Percentiles rank a stretch among this genome's conserved stretches.
These are phyloP conservation scores for Plectrocnemia conspersa DNA, from an alignment of 1,140 invertebrate species.

Conservation along the genomic window DNA sequence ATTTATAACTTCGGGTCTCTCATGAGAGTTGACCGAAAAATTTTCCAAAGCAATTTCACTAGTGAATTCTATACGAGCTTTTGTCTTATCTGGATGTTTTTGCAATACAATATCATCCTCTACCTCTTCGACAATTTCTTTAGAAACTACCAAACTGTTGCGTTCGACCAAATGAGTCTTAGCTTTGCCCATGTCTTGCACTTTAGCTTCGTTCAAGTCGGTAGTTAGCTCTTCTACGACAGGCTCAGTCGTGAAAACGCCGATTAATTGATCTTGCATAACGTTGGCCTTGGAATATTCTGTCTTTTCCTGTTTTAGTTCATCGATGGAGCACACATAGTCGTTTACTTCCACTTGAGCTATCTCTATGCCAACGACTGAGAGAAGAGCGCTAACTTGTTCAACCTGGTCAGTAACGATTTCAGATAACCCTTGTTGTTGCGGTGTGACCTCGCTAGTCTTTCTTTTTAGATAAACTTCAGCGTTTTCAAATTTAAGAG, in stretches of 20 bases:
- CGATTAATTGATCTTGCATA: slow-evolving; percentile 24
- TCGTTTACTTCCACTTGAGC: slow-evolving; percentile 41
- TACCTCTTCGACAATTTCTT: slow-evolving; percentile 40
- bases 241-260: slow-evolving; percentile 36
- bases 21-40: slow-evolving; percentile 38
- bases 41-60: slow-evolving; percentile 37
- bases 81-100: slow-evolving; percentile 37
- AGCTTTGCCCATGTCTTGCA: slow-evolving; percentile 29
- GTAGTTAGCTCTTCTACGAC: slow-evolving; percentile 39
- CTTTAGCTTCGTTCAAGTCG: slow-evolving; percentile 9
- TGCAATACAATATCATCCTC: slow-evolving; percentile 38
- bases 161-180: slow-evolving; percentile 39
- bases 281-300: slow-evolving; percentile 16
- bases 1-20: slow-evolving; percentile 39
- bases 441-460: slow-evolving; percentile 44
- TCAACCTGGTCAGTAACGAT: slow-evolving; percentile 2
- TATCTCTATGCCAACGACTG: slow-evolving; percentile 37
- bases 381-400: slow-evolving; percentile 28
- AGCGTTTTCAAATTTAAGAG: slow-evolving; percentile 41
- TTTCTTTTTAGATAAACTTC: slow-evolving; percentile 44
- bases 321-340: slow-evolving; percentile 40
- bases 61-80: slow-evolving; percentile 40
- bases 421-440: slow-evolving; percentile 35
- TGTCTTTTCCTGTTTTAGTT: slow-evolving; percentile 20
- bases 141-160: slow-evolving; percentile 38